Percentiles rank a stretch among this genome's conserved stretches.
phyloP scores from a whole-genome alignment of 2,888 invertebrate genomes.

The Aleiodes alternator region DNA sequence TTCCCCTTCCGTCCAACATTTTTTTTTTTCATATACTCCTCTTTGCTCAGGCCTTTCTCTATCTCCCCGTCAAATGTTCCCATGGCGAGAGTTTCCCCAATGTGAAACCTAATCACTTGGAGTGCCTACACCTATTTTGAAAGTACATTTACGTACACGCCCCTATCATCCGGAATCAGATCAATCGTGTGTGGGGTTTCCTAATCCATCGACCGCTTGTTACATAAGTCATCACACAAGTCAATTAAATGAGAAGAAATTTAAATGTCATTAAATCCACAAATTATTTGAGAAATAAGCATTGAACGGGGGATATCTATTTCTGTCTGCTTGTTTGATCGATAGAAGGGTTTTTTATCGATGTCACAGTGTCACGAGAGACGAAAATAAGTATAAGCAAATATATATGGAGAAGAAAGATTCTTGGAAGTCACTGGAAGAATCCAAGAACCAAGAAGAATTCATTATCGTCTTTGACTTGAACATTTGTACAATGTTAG shows the following conservation, averaged over 20 bases:
- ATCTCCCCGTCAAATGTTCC: conserved; percentile 29
- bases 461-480: conserved; percentile 32
- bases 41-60: conserved; percentile 28
- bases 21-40: conserved; percentile 1
- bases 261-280: background rate
- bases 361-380: conserved; percentile 36
- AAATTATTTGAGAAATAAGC: background rate
- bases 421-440: conserved; percentile 32
- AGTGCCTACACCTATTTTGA: conserved; percentile 53
- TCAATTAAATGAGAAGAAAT: conserved; percentile 1
- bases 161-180: conserved; percentile 56
- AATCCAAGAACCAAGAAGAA: conserved; percentile 37
- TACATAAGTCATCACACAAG: conserved; percentile 19
- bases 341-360: conserved; percentile 37
- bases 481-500: conserved; percentile 35
- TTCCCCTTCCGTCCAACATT: conserved; percentile 33
- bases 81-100: conserved; percentile 52
- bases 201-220: conserved; percentile 56
- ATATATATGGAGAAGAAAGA: conserved; percentile 8
- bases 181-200: conserved; percentile 61
- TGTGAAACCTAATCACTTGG: conserved; percentile 70
- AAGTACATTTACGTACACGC: conserved; percentile 61
- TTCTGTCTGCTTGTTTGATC: conserved; percentile 41
- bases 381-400: conserved; percentile 11
- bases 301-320: conserved; percentile 21